A percentile compares a stretch with the other conserved stretches of the same genome.
These are phyloP conservation scores for Indicator indicator DNA, from an alignment of 2,113 vertebrate genomes.

Conservation along the genomic window DNA sequence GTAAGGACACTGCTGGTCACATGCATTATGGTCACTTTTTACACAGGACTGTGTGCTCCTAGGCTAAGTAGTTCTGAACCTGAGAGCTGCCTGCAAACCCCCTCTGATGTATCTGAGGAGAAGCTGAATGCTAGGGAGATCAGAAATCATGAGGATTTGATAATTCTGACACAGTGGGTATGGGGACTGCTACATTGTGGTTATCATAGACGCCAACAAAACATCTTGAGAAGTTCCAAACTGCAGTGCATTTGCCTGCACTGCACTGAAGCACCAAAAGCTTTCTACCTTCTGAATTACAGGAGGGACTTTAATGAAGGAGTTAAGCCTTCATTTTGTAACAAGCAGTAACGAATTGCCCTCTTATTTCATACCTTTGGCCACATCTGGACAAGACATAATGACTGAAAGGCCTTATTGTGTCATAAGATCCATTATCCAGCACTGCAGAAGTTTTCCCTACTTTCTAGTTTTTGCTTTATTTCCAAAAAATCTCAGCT, in stretches of 20 bases:
- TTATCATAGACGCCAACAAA: neutral
- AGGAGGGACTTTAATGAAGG: neutral
- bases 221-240: neutral
- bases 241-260: neutral
- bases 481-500: neutral
- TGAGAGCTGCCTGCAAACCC: neutral
- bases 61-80: neutral
- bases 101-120: neutral
- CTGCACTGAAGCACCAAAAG: neutral
- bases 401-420: neutral
- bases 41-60: fast-evolving
- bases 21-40: fast-evolving
- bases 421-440: neutral
- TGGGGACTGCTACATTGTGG: neutral
- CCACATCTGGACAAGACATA: neutral
- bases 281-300: neutral
- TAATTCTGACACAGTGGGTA: neutral
- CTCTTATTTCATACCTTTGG: neutral
- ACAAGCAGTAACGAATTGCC: neutral
- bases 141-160: neutral
- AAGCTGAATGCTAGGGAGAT: fast-evolving
- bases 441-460: neutral
- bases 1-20: neutral
- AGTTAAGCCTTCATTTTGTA: neutral
- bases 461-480: neutral